These are phyloP conservation scores for Hylomyscus alleni DNA, from an alignment of 2,797 vertebrate species.

Conservation along the genomic window DNA sequence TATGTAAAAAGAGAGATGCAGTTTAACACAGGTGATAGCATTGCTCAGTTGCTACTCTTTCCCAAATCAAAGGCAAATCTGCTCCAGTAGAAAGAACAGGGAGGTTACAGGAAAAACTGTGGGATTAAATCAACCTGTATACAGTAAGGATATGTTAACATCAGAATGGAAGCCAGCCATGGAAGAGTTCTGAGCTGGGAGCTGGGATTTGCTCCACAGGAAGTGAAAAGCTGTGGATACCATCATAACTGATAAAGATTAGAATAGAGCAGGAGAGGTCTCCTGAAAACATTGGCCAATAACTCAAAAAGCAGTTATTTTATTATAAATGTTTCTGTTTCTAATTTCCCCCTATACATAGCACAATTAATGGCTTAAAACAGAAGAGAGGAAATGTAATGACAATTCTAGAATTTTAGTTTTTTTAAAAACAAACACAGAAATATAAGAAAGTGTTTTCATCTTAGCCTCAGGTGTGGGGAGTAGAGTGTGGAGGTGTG, in stretches of 20 bases:
- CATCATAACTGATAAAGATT: background rate
- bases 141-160: background rate
- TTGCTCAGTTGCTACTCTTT: no score
- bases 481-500: background rate
- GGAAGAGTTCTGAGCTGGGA: no score
- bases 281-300: background rate
- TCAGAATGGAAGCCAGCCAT: background rate
- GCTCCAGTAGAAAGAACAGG: no score
- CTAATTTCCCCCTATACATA: background rate
- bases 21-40: no score
- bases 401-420: background rate
- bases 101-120: background rate
- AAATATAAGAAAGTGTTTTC: background rate
- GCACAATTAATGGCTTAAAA: background rate
- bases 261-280: background rate
- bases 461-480: background rate
- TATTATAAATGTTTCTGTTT: background rate
- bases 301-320: background rate
- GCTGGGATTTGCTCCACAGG: background rate
- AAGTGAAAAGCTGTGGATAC: background rate
- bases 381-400: background rate
- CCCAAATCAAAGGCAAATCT: no score
- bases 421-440: no score
- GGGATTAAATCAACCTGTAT: background rate
- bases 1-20: no score